Evolutionary conservation across 2,797 vertebrate species (phyloP), one percentile per base, ranked within the genome.

Genomic region (Malacoctenus gilli): DNA sequence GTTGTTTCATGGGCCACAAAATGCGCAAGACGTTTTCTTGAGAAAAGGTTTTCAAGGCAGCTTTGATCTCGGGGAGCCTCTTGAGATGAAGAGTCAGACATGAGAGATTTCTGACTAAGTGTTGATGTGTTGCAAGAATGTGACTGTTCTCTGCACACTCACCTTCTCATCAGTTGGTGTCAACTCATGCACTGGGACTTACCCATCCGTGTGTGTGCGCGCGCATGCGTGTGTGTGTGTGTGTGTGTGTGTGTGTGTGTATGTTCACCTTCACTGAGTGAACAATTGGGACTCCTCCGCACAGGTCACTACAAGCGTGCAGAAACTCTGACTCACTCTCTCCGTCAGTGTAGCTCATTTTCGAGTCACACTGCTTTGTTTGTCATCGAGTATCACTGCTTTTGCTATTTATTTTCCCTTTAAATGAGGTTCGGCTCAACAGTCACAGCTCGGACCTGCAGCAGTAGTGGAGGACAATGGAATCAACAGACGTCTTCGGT

Each of bases 181-280:
- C 77, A 63, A 36, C 35, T 67, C 75, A 82, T 80, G 48, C 36
- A 44, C 22, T 68, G 84, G 83, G 88, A 89, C 90, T 89, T 87
- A 82, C 73, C 81, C 55, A 41, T 44, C 49, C 48, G 46, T 77
- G 66, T 60, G 20, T 60, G n/a, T 40, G 30, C n/a, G n/a, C n/a
- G n/a, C n/a, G n/a, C n/a, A n/a, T n/a, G n/a, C n/a, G n/a, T 44
- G 53, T 51, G 46, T 77, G 66, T 60, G 20, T 60, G n/a, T 40
- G 30, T 44, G 31, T 43, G 42, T 55, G n/a, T 44, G 53, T 51
- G 46, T 77, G 66, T 60, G 20, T 60, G n/a, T 40, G 30, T 44
- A 25, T 43, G 42, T 55, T 35, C 49, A 25, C 74, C 79, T 81
- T 68, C n/a, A n/a, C n/a, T 43, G 28, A 42, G 6, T 21, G 5